A percentile compares a stretch with the other conserved stretches of the same genome.
Conservation (phyloP, 2,797 vertebrate genomes). For the Bovichtus diacanthus region DNA sequence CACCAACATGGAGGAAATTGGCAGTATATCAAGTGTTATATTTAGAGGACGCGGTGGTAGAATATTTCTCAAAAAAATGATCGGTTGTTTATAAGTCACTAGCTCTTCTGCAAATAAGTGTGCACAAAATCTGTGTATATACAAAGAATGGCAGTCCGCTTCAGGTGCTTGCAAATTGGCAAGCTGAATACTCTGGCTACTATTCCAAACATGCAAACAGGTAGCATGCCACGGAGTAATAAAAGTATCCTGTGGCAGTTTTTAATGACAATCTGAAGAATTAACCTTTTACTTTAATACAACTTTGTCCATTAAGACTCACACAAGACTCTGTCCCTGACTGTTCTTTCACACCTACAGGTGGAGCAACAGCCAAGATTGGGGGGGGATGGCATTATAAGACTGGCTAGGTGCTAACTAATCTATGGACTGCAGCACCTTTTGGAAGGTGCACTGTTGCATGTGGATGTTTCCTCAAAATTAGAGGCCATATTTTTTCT, state of each 20-base stretch:
- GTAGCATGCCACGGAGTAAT: neutral
- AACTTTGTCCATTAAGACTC: constrained; percentile 17
- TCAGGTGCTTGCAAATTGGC: neutral
- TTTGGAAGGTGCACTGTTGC: constrained; percentile 3
- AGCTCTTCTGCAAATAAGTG: constrained; percentile 3
- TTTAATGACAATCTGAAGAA: neutral
- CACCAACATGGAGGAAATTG: constrained; percentile 7
- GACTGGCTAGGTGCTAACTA: constrained; percentile 1
- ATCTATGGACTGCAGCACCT: constrained; percentile 2
- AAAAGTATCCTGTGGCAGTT: constrained; percentile 1
- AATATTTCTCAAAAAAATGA: neutral
- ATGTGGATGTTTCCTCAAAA: constrained; percentile 7
- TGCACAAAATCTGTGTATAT: neutral
- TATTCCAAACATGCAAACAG: neutral
- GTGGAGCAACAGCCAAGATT: constrained; percentile 9
- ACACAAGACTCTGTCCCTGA: constrained; percentile 44
- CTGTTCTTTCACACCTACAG: constrained; percentile 33
- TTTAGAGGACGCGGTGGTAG: neutral
- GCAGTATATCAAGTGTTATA: neutral
- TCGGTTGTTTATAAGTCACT: neutral
- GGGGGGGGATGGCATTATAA: neutral
- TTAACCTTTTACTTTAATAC: neutral
- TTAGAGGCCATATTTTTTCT: neutral
- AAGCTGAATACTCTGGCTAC: neutral
- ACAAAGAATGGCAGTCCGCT: neutral